Evolutionary conservation across 2,888 invertebrate species (phyloP).

Genomic region (Chaetoderma sp.): DNA sequence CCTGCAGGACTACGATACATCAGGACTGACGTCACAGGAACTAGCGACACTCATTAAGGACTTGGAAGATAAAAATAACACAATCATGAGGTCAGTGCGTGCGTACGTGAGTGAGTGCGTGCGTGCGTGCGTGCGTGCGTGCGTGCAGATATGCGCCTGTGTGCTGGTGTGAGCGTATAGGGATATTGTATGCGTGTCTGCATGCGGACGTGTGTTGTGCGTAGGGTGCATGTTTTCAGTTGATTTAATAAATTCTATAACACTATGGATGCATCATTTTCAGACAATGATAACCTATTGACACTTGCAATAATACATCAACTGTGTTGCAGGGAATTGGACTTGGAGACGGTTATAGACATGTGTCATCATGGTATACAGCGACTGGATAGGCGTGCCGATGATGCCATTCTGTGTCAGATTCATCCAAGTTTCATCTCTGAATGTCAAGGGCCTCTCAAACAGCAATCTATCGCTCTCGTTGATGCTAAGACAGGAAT

Average conservation of each 20-base stretch:
- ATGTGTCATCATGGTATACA: slow-evolving; percentile 40
- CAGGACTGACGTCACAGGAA: slow-evolving; percentile 28
- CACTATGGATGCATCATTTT: too few species aligned
- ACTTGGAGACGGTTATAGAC: slow-evolving; percentile 36
- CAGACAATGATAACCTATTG: too few species aligned
- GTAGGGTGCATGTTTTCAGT: too few species aligned
- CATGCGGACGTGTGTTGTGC: background rate
- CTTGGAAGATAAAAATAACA: slow-evolving; percentile 43
- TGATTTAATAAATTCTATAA: too few species aligned
- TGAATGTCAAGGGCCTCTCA: slow-evolving; percentile 22
- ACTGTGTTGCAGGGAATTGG: slow-evolving; percentile 40
- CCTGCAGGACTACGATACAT: slow-evolving; percentile 49
- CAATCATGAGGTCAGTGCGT: slow-evolving; percentile 47
- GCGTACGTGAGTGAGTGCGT: too few species aligned
- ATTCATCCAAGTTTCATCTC: slow-evolving; percentile 27
- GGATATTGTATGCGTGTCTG: background rate
- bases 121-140: too few species aligned
- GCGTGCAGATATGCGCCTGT: too few species aligned
- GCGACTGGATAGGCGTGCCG: slow-evolving; percentile 36
- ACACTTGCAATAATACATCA: too few species aligned
- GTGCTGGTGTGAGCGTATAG: too few species aligned
- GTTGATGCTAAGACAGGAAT: slow-evolving; percentile 21
- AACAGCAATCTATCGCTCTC: slow-evolving; percentile 20
- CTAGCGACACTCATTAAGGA: slow-evolving; percentile 39
- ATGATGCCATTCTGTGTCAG: slow-evolving; percentile 29